Evolutionary conservation across 2,797 vertebrate genomes (phyloP).

Genomic region (Threskiornis aethiopicus): DNA sequence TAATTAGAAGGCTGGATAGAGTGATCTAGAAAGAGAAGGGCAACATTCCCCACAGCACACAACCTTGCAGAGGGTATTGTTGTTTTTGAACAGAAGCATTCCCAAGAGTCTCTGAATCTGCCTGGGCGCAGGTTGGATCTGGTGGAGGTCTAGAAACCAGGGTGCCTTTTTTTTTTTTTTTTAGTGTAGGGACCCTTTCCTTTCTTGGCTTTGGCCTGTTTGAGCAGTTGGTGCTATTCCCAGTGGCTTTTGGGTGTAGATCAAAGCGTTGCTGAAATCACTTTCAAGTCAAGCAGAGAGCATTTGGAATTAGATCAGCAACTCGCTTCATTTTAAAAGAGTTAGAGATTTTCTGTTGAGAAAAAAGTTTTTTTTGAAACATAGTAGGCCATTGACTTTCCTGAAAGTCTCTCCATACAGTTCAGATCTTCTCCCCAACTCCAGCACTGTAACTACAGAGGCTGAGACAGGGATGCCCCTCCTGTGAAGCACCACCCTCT

Average conservation of each 20-base stretch:
- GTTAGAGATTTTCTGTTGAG: conserved; percentile 2
- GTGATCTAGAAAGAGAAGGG: background rate
- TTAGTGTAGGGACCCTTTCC: background rate
- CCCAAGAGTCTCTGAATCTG: background rate
- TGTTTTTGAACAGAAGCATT: background rate
- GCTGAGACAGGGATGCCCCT: background rate
- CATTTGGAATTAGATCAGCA: conserved; percentile 60
- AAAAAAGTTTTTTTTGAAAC: background rate
- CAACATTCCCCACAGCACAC: background rate
- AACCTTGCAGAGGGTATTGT: background rate
- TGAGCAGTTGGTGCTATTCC: conserved; percentile 56
- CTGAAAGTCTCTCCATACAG: background rate
- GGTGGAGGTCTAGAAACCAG: background rate
- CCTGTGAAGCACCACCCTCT: background rate
- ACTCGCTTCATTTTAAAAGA: conserved; percentile 47
- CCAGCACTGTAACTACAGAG: background rate
- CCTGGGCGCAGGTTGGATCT: background rate
- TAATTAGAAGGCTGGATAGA: conserved; percentile 53
- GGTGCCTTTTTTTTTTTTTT: background rate
- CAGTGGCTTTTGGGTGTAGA: conserved; percentile 60
- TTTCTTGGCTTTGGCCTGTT: conserved; percentile 43
- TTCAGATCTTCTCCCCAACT: background rate
- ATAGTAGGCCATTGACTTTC: background rate
- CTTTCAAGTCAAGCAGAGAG: conserved; percentile 65
- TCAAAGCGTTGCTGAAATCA: conserved; percentile 61